These are phyloP conservation scores for Chrysochloris asiatica DNA, from an alignment of 2,113 vertebrate species.

Conservation along the genomic window DNA sequence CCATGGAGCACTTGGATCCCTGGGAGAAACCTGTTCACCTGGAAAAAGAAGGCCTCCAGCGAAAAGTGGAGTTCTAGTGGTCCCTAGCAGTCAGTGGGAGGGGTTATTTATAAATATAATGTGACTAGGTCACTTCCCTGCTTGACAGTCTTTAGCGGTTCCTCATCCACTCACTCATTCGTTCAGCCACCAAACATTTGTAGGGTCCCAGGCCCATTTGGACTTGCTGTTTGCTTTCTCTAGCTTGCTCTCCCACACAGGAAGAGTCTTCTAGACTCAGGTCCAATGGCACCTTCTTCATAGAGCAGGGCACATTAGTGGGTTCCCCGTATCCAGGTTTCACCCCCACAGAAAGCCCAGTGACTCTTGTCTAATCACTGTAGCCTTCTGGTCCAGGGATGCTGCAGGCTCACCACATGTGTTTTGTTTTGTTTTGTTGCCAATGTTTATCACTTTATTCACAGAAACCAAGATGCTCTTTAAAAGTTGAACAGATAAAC, in stretches of 20 bases:
- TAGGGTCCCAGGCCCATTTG: background rate
- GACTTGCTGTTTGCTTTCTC: background rate
- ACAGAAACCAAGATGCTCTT: too few relatives aligned
- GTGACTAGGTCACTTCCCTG: background rate
- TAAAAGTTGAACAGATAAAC: too few relatives aligned
- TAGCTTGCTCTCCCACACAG: background rate
- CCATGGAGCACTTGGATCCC: background rate
- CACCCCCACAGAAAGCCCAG: background rate
- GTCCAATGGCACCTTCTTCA: background rate
- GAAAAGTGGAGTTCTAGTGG: background rate
- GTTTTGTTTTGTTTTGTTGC: too few relatives aligned
- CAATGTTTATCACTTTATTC: too few relatives aligned
- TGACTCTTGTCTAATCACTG: background rate
- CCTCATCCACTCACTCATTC: background rate
- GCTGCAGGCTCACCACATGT: background rate
- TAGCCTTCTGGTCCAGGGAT: background rate
- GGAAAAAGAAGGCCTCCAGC: background rate
- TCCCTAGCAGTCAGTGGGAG: too few relatives aligned
- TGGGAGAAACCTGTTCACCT: background rate
- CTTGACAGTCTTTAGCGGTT: background rate
- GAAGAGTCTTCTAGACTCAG: background rate
- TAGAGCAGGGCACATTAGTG: background rate
- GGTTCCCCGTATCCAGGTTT: background rate
- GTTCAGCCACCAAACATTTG: background rate
- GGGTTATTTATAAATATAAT: background rate